Evolutionary conservation across 2,113 vertebrate genomes (phyloP), one percentile per base, ranked within the genome.

Genomic region (Microcebus griseorufus): DNA sequence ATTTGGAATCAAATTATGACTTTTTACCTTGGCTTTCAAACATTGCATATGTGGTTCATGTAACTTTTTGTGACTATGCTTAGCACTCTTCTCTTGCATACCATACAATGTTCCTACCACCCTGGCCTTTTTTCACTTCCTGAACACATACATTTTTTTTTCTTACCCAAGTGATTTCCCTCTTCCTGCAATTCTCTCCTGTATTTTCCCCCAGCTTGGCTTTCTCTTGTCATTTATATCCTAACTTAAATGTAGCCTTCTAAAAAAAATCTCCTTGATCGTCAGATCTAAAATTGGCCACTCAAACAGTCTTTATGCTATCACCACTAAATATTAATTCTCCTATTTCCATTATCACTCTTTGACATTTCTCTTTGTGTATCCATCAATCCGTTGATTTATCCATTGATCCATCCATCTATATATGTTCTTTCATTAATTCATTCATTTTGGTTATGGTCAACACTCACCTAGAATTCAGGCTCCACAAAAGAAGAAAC

Each of bases 1-100:
- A 76, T 78, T 90, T 86, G 16, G 4, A 65, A 53, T 70, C 60
- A 92, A 81, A 67, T 76, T 62, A 39, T 78, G 27, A 34, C 1
- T 42, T 5, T 39, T 22, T 87, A 29, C 25, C 9, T 42, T 37
- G 3, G 4, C 17, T 82, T 82, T 81, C 13, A 32, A 37, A 67
- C 1, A 2, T 55, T 88, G 7, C 0, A 2, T n/a, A 5, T 42
- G 5, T 5, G 16, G 10, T 78, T 82, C 29, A 27, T n/a, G 2
- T 1, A 69, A 17, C 48, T 82, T 78, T 45, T 18, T 45, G 1
- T 45, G 23, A 16, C 22, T 84, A 4, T 18, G 16, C 42, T 89
- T 62, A 34, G 2, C 18, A 58, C 17, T 75, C 32, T 85, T 58
- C 12, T 27, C n/a, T 12, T 79, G 62, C 53, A 11, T 53, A 60